These are phyloP conservation scores for Stictocephala bisonia DNA, from an alignment of 2,888 invertebrate genomes.

Conservation along the genomic window DNA sequence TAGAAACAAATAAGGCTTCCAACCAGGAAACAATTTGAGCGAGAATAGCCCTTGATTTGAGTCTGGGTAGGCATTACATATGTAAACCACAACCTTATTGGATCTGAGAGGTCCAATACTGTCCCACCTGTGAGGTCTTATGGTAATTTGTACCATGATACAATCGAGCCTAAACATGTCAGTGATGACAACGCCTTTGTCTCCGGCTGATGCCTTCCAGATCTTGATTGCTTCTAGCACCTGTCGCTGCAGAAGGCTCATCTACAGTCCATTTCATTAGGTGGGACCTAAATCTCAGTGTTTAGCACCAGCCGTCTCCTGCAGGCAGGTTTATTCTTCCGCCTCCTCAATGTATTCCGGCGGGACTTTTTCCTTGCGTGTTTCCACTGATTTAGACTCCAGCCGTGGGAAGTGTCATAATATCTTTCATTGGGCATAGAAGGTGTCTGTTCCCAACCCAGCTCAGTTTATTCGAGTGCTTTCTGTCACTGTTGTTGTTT, in stretches of 20 bases:
- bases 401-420: constrained; percentile 22
- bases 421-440: not conserved
- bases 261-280: constrained; percentile 24
- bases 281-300: constrained; percentile 15
- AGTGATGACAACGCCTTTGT: not conserved
- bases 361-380: constrained; percentile 15
- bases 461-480: not conserved
- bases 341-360: constrained; percentile 24
- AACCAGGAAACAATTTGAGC: constrained; percentile 3
- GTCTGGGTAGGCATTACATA: not conserved
- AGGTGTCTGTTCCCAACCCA: not conserved
- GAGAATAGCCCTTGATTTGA: not conserved
- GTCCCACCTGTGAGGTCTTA: not conserved
- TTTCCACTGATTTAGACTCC: constrained; percentile 18
- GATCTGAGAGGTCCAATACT: not conserved
- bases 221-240: not conserved
- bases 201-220: constrained; percentile 7
- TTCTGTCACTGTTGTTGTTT: no score
- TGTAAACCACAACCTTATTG: constrained; percentile 22
- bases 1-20: constrained; percentile 3
- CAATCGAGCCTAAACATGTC: not conserved
- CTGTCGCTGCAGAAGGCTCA: not conserved
- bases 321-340: constrained; percentile 27
- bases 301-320: constrained; percentile 19
- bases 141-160: not conserved